A percentile compares a stretch with the other conserved stretches of the same genome.
These are phyloP conservation scores for Tenualosa ilisha DNA, from an alignment of 2,797 vertebrate species.

Conservation along the genomic window DNA sequence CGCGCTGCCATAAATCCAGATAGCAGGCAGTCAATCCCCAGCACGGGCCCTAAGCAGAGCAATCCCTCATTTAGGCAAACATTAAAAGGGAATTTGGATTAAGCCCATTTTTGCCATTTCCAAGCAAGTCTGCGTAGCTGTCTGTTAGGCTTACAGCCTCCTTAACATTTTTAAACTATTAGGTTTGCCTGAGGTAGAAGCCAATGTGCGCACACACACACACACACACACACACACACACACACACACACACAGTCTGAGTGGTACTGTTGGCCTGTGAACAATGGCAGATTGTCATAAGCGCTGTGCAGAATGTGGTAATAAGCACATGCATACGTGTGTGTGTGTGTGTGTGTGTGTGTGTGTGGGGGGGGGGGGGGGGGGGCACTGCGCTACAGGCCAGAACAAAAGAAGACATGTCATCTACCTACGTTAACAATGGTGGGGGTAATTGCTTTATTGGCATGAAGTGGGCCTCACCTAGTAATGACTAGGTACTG, in stretches of 20 bases:
- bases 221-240: neutral
- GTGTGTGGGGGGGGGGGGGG: conserved; percentile 2
- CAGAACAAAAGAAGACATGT: conserved; percentile 44
- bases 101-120: conserved; percentile 11
- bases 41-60: conserved; percentile 33
- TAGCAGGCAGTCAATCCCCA: conserved; percentile 29
- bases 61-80: conserved; percentile 41
- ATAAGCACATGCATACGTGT: neutral
- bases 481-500: neutral
- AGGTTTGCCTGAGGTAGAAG: neutral
- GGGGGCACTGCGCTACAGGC: conserved; percentile 31
- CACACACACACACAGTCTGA: neutral
- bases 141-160: neutral
- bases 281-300: conserved; percentile 28
- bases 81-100: conserved; percentile 45
- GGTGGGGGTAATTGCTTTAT: conserved; percentile 53
- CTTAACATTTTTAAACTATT: neutral
- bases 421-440: conserved; percentile 45
- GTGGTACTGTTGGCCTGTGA: conserved; percentile 22
- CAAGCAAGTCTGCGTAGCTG: conserved; percentile 1
- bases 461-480: conserved; percentile 36
- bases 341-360: no score
- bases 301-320: neutral
- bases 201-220: neutral
- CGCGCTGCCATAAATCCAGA: conserved; percentile 32